Evolutionary conservation across 2,888 invertebrate species (phyloP).

Genomic region (Pelosia muscerda): DNA sequence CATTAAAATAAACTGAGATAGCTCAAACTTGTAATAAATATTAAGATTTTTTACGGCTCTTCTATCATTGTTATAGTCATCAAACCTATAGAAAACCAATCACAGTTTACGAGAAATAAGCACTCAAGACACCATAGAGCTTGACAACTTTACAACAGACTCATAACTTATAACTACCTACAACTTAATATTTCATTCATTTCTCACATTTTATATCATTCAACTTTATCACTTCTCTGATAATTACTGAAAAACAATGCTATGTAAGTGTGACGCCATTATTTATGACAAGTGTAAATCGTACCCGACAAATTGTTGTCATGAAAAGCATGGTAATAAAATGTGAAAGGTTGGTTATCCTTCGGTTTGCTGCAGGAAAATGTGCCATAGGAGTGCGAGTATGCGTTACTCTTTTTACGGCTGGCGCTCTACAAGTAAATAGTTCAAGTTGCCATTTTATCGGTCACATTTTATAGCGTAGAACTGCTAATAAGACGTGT

Average conservation of each 20-base stretch:
- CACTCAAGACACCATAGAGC: constrained; percentile 14
- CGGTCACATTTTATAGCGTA: constrained; percentile 56
- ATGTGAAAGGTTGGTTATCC: no score
- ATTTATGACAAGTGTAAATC: constrained; percentile 49
- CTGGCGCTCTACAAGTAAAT: constrained; percentile 57
- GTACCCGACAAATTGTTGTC: constrained; percentile 48
- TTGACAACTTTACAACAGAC: constrained; percentile 37
- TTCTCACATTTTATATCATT: constrained; percentile 40
- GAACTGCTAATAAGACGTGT: no score
- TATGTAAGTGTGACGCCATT: constrained; percentile 37
- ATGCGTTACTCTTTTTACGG: constrained; percentile 35
- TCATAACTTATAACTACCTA: constrained; percentile 48
- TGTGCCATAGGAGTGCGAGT: constrained; percentile 51
- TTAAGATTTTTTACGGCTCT: neutral
- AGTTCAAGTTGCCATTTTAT: constrained; percentile 53
- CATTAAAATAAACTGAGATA: neutral
- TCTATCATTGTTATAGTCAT: constrained; percentile 2
- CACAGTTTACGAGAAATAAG: constrained; percentile 17
- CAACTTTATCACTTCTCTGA: constrained; percentile 35
- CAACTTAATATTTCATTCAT: constrained; percentile 42
- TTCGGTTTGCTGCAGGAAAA: no score
- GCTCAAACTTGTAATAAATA: neutral
- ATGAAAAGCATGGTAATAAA: no score
- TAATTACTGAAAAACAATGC: constrained; percentile 22
- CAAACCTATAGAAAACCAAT: constrained; percentile 36